Base-by-base conservation (phyloP, 2,797 vertebrate genomes). In the Anguilla pacifica region DNA sequence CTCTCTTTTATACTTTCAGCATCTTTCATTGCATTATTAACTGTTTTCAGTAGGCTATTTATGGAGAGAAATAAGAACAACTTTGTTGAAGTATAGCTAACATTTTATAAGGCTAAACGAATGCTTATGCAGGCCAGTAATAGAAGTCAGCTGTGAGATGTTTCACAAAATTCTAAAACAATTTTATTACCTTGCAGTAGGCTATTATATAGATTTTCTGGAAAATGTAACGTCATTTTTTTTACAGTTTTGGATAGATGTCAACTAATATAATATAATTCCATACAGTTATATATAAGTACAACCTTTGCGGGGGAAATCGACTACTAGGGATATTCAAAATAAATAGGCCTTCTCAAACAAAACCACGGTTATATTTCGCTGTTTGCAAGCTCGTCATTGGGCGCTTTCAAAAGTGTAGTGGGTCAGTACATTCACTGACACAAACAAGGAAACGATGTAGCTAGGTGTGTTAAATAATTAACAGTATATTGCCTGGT, bases 1-100 rank as follows among this genome's bases (percentile, higher is more conserved):
- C 94, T 91, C 92, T 91, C 94, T 93, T 95, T 96, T 93, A 95
- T 94, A 93, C 90, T 93, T 94, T 96, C 94, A 94, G 95, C 95
- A 95, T 96, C 93, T 92, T 85, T 87, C 93, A 95, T 96, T 93
- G 95, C 93, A 93, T 92, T 90, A 93, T 95, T 93, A 94, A 92
- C 95, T 94, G 93, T 85, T 93, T 89, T 90, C 84, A 86, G 10
- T 28, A 70, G 49, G 55, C 89, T 87, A 91, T 90, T 86, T 91
- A 89, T 85, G 89, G 90, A 91, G 84, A 85, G 89, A 89, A 90
- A 87, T 91, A 87, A 91, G 31, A 89, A 87, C 91, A 91, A 87
- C 91, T 55, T 25, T 86, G 83, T 90, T 61, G 72, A 84, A 90
- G 86, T 83, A 87, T 77, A 61, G 22, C 59, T 64, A 64, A 64